Base-by-base conservation (phyloP, 2,888 invertebrate genomes). In the Hypomecis atomaria region DNA sequence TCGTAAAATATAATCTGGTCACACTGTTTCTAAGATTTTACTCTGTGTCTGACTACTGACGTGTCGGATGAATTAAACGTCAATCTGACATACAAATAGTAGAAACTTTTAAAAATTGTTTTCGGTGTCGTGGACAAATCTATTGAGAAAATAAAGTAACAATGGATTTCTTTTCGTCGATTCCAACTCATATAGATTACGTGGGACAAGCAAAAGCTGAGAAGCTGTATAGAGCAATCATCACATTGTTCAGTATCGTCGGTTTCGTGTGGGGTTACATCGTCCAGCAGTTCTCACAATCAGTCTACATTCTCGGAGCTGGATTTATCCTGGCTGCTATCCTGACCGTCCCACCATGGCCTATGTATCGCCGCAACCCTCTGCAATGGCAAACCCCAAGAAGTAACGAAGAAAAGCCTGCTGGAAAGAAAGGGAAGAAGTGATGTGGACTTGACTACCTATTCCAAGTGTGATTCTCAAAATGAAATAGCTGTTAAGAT, bases 301-400 rank as follows among this genome's bases (percentile, higher is more conserved):
- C 98, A 0, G 97, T 99, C 38, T 98, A 98, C 79, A 97, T 98
- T 79, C 93, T 99, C 54, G 97, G 97, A 40, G 98, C 97, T 77
- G 99, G 99, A 69, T 98, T 98, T 81, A 92, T 96, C 0, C 89
- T 99, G 69, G 98, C 98, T 49, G 95, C 97, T 45, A 89, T 98
- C 79, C 86, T 98, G 49, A 98, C 98, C 0, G 95, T 99, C 77
- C 98, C 98, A 36, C 98, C 98, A n/a, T 99, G 99, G 98, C 98
- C 98, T 0, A 96, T 98, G 95, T 99, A 98, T 81, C 94, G 98
- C 69, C 95, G 95, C 69, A 97, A 97, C 81, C 96, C 98, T 2
- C 90, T 99, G 5, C 96, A 96, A 69, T 99, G 99, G 99, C 98
- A 97, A 83, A 97, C 97, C 82, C 95, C 96, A 52, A 87, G 78